phyloP scores from a whole-genome alignment of 2,888 invertebrate species.

The Dendrolimus houi region DNA sequence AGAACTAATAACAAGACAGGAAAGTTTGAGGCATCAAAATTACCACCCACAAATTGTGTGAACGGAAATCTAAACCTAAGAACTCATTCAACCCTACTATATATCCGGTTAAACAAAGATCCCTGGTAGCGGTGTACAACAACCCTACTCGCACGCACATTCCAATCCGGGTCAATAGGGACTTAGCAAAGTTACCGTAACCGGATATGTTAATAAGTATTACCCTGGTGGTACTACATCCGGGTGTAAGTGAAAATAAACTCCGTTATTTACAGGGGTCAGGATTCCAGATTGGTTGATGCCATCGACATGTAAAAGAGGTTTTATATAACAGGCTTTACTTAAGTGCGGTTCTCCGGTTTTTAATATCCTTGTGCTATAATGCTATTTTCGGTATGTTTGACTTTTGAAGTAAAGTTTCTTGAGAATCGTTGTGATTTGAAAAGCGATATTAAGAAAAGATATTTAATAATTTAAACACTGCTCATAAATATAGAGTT shows the following conservation, averaged over 20 bases:
- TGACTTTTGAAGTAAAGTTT: no score
- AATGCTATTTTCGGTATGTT: no score
- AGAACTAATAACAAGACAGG: no score
- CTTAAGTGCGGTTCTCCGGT: not conserved
- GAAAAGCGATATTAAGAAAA: no score
- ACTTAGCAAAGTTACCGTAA: slow-evolving; percentile 5
- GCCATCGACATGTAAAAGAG: slow-evolving; percentile 9
- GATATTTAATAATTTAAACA: no score
- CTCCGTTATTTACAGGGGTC: slow-evolving; percentile 9
- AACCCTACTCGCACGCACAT: slow-evolving; percentile 1
- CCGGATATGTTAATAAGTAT: slow-evolving; percentile 2
- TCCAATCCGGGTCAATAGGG: slow-evolving; percentile 13
- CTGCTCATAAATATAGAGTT: no score
- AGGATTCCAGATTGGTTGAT: slow-evolving; percentile 7
- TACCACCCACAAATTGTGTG: not conserved
- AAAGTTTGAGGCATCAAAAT: no score
- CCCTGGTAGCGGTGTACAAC: not conserved
- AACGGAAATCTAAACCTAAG: not conserved
- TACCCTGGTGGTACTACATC: slow-evolving; percentile 7
- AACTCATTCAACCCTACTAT: not conserved
- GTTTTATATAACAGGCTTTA: not conserved
- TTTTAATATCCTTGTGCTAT: not conserved
- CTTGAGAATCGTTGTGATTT: no score
- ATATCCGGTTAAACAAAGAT: not conserved
- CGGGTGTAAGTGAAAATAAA: slow-evolving; percentile 10